phyloP scores from a whole-genome alignment of 2,113 vertebrate genomes.

The Microcebus murinus region DNA sequence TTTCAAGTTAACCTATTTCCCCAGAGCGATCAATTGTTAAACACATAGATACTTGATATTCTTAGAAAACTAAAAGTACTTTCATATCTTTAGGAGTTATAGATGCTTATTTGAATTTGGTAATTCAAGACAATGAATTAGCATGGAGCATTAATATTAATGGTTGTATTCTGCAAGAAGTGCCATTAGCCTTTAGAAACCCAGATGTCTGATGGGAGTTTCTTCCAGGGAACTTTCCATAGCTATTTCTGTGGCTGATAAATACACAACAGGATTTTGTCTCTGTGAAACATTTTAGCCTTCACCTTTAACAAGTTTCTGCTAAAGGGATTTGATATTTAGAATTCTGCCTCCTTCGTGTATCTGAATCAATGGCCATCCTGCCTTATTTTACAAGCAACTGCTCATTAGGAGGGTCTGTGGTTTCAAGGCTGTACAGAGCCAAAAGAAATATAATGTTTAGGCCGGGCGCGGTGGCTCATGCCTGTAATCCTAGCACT shows the following conservation, averaged over 20 bases:
- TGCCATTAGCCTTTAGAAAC: not conserved
- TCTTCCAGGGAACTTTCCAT: not conserved
- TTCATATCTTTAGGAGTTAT: not conserved
- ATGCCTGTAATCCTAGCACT: too few species aligned
- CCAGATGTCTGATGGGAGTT: not conserved
- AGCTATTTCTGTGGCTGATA: not conserved
- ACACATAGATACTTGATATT: not conserved
- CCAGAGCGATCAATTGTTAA: not conserved
- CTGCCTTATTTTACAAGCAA: not conserved
- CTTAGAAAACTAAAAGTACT: not conserved
- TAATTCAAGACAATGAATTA: not conserved
- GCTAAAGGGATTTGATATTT: constrained; percentile 38
- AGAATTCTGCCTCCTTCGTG: constrained; percentile 17
- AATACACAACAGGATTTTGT: not conserved
- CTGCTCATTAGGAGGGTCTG: not conserved
- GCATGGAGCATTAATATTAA: not conserved
- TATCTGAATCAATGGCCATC: not conserved
- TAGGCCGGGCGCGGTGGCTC: not conserved
- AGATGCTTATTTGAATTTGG: not conserved
- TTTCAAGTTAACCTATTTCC: not conserved
- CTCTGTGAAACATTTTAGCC: not conserved
- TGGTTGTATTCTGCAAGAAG: not conserved
- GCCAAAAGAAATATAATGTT: not conserved
- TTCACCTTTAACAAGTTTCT: constrained; percentile 20
- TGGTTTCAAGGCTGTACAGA: constrained; percentile 2